phyloP scores from a whole-genome alignment of 2,113 vertebrate species.

The Pseudopipra pipra region DNA sequence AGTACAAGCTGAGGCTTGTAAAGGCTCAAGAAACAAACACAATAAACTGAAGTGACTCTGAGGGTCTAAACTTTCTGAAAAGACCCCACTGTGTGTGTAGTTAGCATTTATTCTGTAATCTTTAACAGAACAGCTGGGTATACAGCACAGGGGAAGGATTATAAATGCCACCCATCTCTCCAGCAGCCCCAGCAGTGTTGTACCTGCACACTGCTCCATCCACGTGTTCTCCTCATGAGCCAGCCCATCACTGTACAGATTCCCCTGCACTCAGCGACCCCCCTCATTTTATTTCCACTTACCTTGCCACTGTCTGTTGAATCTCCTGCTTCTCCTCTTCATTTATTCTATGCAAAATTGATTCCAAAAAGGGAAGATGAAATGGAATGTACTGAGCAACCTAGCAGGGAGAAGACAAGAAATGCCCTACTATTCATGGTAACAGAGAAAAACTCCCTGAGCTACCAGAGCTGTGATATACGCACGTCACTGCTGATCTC shows the following conservation, averaged over 20 bases:
- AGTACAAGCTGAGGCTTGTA: neutral
- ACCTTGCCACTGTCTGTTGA: slow-evolving; percentile 80
- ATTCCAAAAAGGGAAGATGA: slow-evolving; percentile 84
- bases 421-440: rapidly evolving
- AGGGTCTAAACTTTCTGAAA: neutral
- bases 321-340: slow-evolving; percentile 85
- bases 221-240: rapidly evolving
- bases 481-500: slow-evolving; percentile 92
- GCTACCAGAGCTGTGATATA: neutral
- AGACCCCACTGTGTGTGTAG: rapidly evolving
- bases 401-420: slow-evolving; percentile 50
- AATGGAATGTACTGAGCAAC: slow-evolving; percentile 92
- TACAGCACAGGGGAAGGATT: neutral
- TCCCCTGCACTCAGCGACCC: neutral
- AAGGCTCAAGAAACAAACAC: neutral
- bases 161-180: neutral
- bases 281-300: neutral
- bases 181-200: neutral
- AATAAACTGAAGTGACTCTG: neutral
- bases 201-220: too few relatives aligned
- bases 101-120: neutral
- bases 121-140: neutral
- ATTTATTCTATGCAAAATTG: slow-evolving; percentile 80
- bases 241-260: neutral
- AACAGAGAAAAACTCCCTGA: rapidly evolving